Evolutionary conservation across 2,113 vertebrate species (phyloP).

Genomic region (Eclectus roratus): DNA sequence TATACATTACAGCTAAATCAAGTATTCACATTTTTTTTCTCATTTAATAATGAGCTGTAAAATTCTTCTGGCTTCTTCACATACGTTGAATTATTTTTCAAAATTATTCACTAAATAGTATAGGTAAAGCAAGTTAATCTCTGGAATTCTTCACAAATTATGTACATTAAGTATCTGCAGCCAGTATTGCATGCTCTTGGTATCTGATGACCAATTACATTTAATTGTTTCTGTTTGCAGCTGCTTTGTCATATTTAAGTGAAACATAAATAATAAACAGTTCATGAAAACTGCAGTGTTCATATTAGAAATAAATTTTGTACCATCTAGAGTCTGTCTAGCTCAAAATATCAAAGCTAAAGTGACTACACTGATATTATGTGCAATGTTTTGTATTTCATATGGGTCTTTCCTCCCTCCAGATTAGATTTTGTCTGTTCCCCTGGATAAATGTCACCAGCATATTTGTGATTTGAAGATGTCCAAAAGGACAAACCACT

Average conservation of each 20-base stretch:
- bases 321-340: neutral
- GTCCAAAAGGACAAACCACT: neutral
- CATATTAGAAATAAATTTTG: neutral
- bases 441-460: neutral
- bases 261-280: neutral
- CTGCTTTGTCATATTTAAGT: neutral
- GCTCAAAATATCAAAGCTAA: neutral
- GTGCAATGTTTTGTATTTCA: neutral
- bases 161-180: neutral
- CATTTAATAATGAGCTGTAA: neutral
- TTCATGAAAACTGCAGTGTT: neutral
- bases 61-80: neutral
- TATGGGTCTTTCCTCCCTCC: neutral
- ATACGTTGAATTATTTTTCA: neutral
- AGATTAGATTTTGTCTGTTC: neutral
- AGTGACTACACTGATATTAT: neutral
- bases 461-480: neutral
- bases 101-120: neutral
- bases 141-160: neutral
- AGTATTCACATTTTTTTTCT: neutral
- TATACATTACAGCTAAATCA: neutral
- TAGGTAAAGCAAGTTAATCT: neutral
- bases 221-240: neutral
- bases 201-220: neutral
- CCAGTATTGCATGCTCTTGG: neutral